Conservation (phyloP, 2,113 vertebrate genomes). For the Heterochromis multidens region DNA sequence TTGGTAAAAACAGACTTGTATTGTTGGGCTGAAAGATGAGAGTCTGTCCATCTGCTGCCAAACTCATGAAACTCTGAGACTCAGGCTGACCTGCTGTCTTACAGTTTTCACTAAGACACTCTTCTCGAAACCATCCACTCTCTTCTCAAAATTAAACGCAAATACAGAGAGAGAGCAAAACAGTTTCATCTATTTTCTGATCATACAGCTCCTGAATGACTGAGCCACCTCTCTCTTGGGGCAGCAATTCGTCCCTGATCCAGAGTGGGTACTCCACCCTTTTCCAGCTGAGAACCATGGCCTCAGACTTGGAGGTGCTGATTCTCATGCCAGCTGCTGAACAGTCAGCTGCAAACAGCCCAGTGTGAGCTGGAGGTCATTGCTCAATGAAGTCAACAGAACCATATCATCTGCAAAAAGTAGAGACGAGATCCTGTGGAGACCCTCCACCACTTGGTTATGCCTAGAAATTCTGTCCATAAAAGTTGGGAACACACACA, state of each 20-base stretch:
- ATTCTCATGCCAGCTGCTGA: too few relatives aligned
- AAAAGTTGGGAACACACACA: not conserved
- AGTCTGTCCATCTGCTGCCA: not conserved
- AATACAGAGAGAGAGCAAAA: not conserved
- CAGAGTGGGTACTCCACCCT: too few relatives aligned
- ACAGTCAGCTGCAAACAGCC: too few relatives aligned
- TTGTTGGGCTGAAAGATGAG: slow-evolving; percentile 17
- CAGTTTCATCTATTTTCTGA: fast-evolving
- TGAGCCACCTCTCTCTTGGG: not conserved
- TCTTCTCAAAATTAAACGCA: not conserved
- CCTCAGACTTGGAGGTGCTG: too few relatives aligned
- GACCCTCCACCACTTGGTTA: not conserved
- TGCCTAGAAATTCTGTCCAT: not conserved
- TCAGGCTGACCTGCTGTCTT: not conserved
- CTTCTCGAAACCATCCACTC: not conserved
- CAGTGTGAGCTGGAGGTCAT: too few relatives aligned
- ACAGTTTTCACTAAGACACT: not conserved
- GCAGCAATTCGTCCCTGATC: not conserved
- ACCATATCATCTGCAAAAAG: not conserved
- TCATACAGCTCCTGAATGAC: not conserved
- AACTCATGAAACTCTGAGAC: not conserved
- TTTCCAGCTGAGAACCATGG: too few relatives aligned
- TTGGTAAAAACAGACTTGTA: slow-evolving; percentile 2
- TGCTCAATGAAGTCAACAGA: too few relatives aligned
- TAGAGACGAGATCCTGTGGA: not conserved